phyloP scores from a whole-genome alignment of 2,113 vertebrate genomes.

The Haemorhous mexicanus region DNA sequence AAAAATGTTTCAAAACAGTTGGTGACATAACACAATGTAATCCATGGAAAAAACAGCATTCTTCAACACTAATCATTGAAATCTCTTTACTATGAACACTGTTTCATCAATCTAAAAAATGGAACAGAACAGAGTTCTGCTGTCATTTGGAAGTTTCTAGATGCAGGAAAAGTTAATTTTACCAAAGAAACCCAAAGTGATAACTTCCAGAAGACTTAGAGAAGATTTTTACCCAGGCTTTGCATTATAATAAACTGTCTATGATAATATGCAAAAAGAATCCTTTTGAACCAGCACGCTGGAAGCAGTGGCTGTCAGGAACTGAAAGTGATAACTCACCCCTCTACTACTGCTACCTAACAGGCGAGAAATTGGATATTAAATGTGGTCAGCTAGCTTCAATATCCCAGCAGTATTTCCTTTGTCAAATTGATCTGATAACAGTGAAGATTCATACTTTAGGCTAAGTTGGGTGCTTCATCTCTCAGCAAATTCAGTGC shows the following conservation, averaged over 20 bases:
- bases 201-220: neutral
- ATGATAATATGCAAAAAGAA: neutral
- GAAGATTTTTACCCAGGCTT: neutral
- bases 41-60: neutral
- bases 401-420: neutral
- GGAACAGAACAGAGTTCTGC: neutral
- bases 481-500: neutral
- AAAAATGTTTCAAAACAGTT: neutral
- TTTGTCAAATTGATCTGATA: conserved; percentile 33
- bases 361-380: conserved; percentile 22
- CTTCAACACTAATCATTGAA: neutral
- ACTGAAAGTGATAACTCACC: neutral
- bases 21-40: neutral
- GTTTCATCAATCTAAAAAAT: neutral
- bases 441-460: neutral
- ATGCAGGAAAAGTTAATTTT: neutral
- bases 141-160: neutral
- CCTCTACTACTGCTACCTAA: neutral
- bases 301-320: neutral
- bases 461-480: neutral
- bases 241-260: conserved; percentile 8
- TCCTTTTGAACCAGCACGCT: neutral
- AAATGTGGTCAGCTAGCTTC: neutral
- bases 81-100: neutral
- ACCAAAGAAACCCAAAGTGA: neutral